Percentiles rank a stretch among this genome's conserved stretches.
Conservation (phyloP, 2,888 invertebrate species). For the Belgica antarctica region DNA sequence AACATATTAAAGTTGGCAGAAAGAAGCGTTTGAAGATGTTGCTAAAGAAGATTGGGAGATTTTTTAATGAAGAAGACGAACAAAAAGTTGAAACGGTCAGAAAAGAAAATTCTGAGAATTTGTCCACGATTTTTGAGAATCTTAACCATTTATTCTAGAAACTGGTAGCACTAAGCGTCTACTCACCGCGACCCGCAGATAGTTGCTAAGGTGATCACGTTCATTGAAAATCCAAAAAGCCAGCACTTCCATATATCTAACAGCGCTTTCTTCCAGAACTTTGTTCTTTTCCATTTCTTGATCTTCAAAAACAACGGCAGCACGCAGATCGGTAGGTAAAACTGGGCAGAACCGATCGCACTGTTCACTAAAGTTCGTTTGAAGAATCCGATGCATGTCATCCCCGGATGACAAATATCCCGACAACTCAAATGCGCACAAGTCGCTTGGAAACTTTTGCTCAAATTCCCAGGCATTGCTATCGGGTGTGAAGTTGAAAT, state of each 20-base stretch:
- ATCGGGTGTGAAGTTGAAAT: not conserved
- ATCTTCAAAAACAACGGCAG: not conserved
- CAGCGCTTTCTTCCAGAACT: conserved; percentile 10
- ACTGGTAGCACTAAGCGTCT: too few species aligned
- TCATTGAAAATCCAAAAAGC: not conserved
- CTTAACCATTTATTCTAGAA: too few species aligned
- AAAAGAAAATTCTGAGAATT: not conserved
- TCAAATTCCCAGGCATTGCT: not conserved
- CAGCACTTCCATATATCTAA: not conserved
- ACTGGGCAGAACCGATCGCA: not conserved
- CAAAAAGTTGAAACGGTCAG: not conserved
- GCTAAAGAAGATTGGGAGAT: too few species aligned
- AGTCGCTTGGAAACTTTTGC: not conserved
- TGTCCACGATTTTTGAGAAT: too few species aligned
- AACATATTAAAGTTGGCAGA: not conserved
- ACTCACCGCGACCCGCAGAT: not conserved
- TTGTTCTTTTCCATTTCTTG: not conserved
- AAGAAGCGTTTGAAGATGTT: not conserved
- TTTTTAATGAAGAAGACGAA: too few species aligned
- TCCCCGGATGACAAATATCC: not conserved
- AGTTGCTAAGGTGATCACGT: not conserved
- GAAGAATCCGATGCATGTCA: not conserved
- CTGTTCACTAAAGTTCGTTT: not conserved
- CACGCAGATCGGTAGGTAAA: conserved; percentile 26
- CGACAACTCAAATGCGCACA: not conserved